A percentile compares a stretch with the other conserved stretches of the same genome.
phyloP scores from a whole-genome alignment of 1,140 invertebrate species.

The Geopemphigus sp. region DNA sequence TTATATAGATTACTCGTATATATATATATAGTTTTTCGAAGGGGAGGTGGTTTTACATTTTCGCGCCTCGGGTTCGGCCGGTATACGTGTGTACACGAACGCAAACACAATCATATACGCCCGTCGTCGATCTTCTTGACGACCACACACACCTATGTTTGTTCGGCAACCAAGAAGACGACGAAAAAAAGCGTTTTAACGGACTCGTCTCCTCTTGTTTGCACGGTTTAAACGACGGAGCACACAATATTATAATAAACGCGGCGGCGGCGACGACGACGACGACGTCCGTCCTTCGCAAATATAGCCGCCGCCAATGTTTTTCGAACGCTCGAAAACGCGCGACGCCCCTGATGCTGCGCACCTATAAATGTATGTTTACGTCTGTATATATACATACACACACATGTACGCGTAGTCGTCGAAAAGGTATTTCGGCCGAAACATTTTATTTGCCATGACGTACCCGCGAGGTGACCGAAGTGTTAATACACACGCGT shows the following conservation, averaged over 20 bases:
- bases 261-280: too few relatives aligned
- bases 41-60: neutral
- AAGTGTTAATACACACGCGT: too few relatives aligned
- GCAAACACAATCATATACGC: neutral
- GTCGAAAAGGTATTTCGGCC: neutral
- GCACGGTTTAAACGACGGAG: conserved; percentile 37
- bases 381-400: too few relatives aligned
- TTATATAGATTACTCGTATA: neutral
- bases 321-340: neutral
- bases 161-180: neutral
- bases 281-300: conserved; percentile 19
- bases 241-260: conserved; percentile 21
- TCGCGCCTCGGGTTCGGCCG: neutral
- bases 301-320: conserved; percentile 9
- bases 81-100: too few relatives aligned
- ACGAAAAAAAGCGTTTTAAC: conserved; percentile 39
- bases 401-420: too few relatives aligned
- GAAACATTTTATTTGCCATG: conserved; percentile 15
- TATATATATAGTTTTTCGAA: neutral
- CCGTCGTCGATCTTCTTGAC: conserved; percentile 4
- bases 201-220: conserved; percentile 8
- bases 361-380: neutral
- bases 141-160: conserved; percentile 32
- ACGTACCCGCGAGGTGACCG: neutral
- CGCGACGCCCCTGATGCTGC: neutral